Base-by-base conservation (phyloP, 2,113 vertebrate genomes). In the Erinaceus europaeus region DNA sequence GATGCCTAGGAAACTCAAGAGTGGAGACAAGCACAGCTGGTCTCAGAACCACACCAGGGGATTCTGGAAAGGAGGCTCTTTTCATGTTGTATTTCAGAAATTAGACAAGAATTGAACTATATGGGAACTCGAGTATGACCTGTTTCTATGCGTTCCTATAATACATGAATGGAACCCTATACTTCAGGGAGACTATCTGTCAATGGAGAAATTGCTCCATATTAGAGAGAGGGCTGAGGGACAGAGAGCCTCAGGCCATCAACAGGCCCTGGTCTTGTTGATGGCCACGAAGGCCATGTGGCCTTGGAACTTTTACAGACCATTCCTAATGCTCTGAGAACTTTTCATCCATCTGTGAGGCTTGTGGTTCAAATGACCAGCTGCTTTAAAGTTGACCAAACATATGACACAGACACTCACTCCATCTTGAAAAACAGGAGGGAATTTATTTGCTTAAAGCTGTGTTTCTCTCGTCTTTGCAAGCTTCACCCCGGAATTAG, bases 301-400 rank as follows among this genome's bases (percentile, higher is more conserved):
- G 93, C 67, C 40, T 0, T 17, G 78, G 83, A 4, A 83, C 84
- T 93, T 94, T 95, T 85, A 85, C 89, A 92, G 92, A 75, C 92
- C 86, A 93, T 94, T 94, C 57, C 17, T 92, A 91, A 92, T 96
- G 79, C 82, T 84, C 57, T 18, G 89, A 94, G 92, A 93, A 95
- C 83, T 93, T 95, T 95, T 57, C 62, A 53, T 90, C 94, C 94
- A 95, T 94, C 95, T 96, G 95, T 89, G 94, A 86, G 72, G 86
- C 86, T 96, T 95, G 89, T 53, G 12, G 76, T 77, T 83, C 88
- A 91, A 94, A 75, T 94, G 95, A 95, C 94, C 94, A 94, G 94
- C 92, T 95, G 95, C 91, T 90, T 94, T 78, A 89, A 93, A 94
- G 94, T n/a, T 65, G 53, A 68, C 67, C 7, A 74, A 94, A 75